Conservation (phyloP, 2,797 vertebrate species). For the Martes flavigula region DNA sequence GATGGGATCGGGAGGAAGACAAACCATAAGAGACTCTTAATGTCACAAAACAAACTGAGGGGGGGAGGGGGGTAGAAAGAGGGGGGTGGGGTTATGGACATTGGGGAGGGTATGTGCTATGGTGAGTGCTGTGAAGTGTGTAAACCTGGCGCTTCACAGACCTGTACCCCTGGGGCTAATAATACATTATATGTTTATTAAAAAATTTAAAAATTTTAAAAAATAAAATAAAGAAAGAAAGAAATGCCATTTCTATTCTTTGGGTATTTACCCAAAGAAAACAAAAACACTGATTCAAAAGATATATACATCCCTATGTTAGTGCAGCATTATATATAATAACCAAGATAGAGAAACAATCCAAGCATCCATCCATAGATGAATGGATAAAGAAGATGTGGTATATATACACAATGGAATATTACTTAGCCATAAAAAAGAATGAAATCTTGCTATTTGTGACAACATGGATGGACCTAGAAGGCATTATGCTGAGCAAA, state of each 20-base stretch:
- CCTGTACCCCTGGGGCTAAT: no score
- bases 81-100: no score
- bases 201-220: no score
- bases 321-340: background rate
- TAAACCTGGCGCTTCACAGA: no score
- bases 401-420: background rate
- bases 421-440: background rate
- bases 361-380: background rate
- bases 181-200: no score
- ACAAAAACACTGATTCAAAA: background rate
- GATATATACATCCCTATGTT: background rate
- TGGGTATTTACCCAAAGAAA: background rate
- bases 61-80: no score
- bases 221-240: background rate
- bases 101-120: no score
- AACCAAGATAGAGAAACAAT: background rate
- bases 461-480: background rate
- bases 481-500: background rate
- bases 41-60: no score
- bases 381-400: background rate
- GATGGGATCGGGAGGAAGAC: no score
- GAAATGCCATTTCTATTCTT: background rate
- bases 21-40: no score
- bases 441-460: background rate
- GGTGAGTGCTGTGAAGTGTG: no score